Evolutionary conservation across 37 sponge, comb jelly and placozoan species (phyloP).

Genomic region (Dysidea cf. avara): DNA sequence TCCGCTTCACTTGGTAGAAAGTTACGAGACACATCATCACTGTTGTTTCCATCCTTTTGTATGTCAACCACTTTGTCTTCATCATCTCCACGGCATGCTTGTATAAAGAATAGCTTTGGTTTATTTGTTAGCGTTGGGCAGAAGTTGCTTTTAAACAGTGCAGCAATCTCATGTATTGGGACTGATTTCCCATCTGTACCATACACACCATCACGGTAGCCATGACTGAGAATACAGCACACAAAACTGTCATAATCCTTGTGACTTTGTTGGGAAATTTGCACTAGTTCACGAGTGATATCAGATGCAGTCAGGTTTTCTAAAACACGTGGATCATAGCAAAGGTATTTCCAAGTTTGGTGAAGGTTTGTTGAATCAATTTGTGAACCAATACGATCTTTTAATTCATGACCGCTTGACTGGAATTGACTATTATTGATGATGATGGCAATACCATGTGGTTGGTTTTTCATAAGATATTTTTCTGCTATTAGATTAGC

Average conservation of each 20-base stretch:
- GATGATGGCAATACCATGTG: constrained; percentile 69
- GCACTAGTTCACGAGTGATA: constrained; percentile 15
- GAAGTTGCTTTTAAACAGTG: no score
- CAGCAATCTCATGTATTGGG: constrained; percentile 80
- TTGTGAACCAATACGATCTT: constrained; percentile 59
- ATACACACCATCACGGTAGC: no score
- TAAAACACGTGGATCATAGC: constrained; percentile 41
- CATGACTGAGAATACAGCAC: no score
- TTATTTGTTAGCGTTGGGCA: no score
- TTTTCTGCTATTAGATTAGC: no score
- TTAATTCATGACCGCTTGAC: constrained; percentile 29
- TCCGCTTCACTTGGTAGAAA: no score
- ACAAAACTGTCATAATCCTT: constrained; percentile 66
- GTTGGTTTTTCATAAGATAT: constrained; percentile 50
- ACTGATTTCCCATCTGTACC: no score
- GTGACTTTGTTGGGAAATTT: constrained; percentile 43
- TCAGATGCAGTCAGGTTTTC: constrained; percentile 45
- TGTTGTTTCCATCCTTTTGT: constrained; percentile 6
- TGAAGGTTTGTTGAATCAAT: constrained; percentile 54
- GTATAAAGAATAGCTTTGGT: no score
- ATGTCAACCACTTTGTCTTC: constrained; percentile 53
- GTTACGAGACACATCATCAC: background rate
- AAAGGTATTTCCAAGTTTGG: constrained; percentile 49
- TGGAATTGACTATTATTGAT: constrained; percentile 79
- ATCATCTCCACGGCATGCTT: constrained; percentile 86